Evolutionary conservation across 1,140 invertebrate genomes (phyloP).

Genomic region (Ips nitidus): DNA sequence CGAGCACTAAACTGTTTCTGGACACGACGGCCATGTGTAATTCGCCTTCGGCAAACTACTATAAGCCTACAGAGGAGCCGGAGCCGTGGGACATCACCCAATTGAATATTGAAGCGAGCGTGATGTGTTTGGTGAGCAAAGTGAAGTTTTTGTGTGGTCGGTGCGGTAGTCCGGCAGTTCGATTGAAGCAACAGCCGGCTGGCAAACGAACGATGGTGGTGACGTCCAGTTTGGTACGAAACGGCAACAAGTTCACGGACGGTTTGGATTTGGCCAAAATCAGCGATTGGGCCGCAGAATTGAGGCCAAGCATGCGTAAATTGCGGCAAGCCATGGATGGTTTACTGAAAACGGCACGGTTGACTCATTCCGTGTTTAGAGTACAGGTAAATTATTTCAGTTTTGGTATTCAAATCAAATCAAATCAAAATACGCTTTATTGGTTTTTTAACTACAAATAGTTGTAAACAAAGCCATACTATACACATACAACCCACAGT

Average conservation of each 20-base stretch:
- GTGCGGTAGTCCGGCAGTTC: conserved; percentile 71
- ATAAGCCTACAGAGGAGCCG: conserved; percentile 79
- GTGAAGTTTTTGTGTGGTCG: conserved; percentile 64
- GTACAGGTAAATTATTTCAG: conserved; percentile 57
- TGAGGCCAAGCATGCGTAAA: conserved; percentile 79
- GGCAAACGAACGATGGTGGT: neutral
- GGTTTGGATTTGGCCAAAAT: conserved; percentile 68
- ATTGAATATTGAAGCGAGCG: conserved; percentile 85
- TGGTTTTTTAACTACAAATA: too few relatives aligned
- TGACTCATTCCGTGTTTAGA: conserved; percentile 86
- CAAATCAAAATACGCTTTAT: too few relatives aligned
- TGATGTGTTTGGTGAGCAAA: conserved; percentile 83
- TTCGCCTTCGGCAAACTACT: conserved; percentile 78
- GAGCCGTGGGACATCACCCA: conserved; percentile 88
- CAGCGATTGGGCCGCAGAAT: conserved; percentile 74
- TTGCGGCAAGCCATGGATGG: conserved; percentile 79
- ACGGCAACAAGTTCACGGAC: conserved; percentile 72
- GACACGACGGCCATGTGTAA: conserved; percentile 75
- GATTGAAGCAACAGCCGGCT: conserved; percentile 53
- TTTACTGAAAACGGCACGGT: conserved; percentile 74
- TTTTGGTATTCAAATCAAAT: too few relatives aligned
- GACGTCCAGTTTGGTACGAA: conserved; percentile 9
- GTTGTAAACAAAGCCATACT: too few relatives aligned
- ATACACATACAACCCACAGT: too few relatives aligned
- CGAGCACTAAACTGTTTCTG: conserved; percentile 57